Base-by-base conservation (phyloP, 2,113 vertebrate genomes). In the Ophiodon elongatus region DNA sequence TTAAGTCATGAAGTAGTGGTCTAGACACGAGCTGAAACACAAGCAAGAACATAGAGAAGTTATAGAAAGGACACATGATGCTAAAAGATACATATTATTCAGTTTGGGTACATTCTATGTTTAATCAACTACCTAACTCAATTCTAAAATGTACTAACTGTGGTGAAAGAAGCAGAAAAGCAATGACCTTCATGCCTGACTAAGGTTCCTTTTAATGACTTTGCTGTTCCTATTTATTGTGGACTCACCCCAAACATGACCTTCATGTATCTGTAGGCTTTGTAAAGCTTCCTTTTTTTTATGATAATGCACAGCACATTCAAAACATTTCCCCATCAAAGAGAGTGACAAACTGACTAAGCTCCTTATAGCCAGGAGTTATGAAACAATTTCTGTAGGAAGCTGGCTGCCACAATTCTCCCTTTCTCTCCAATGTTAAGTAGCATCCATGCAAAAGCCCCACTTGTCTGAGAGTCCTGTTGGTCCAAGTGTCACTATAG, bases 321-420 rank as follows among this genome's bases (percentile, higher is more conserved):
- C 21, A 39, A 63, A 73, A 45, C 47, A 3, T 27, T 37, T 66
- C 11, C 25, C 67, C 73, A 60, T 83, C 54, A 78, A 39, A 73
- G 31, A 50, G 45, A 74, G 52, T 33, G 83, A 71, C 64, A 29
- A 43, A 74, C 23, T 64, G 65, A 82, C 85, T 66, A 67, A 85
- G 29, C 71, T 65, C 13, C 77, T 82, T 62, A 33, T 52, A 50
- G 21, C 21, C 29, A 67, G 50, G 47, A 82, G 77, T 90, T 81
- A 80, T 72, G 41, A 87, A 87, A 85, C 80, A 6, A 64, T 87
- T 83, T 75, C 80, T 77, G 72, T 80, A 79, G 89, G 85, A 84
- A 23, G 56, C n/a, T 45, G 50, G 56, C 21, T 39, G 50, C 59
- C 45, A 78, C 57, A 84, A 56, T 68, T 41, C 0, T 68, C 25